phyloP scores from a whole-genome alignment of 2,113 vertebrate species.

The Nyctereutes procyonoides region DNA sequence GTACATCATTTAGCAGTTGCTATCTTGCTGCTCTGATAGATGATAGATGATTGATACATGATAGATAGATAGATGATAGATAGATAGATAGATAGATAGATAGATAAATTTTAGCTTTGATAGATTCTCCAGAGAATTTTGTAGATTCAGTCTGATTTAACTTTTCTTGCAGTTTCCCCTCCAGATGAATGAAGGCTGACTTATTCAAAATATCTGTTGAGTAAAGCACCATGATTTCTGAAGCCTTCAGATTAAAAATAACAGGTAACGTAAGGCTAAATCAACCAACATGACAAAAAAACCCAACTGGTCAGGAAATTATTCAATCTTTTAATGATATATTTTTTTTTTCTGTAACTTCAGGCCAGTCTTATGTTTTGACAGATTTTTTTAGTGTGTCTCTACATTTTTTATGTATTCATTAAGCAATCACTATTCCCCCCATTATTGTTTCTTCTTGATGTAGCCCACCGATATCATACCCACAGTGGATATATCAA shows the following conservation, averaged over 20 bases:
- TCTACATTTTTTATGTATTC: background rate
- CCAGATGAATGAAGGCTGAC: background rate
- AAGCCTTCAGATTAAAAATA: background rate
- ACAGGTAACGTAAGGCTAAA: background rate
- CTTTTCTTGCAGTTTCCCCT: background rate
- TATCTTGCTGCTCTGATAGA: background rate
- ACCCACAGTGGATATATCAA: background rate
- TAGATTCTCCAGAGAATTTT: background rate
- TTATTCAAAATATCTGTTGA: background rate
- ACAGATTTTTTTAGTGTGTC: background rate
- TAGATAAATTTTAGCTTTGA: background rate
- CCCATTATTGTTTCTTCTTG: background rate
- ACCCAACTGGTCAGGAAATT: background rate
- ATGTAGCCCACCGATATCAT: background rate
- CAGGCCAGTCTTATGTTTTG: background rate
- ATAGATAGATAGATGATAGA: no score
- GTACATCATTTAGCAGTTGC: background rate
- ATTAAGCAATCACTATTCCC: background rate
- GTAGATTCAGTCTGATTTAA: background rate
- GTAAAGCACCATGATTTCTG: background rate
- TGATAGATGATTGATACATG: no score
- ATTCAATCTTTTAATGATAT: background rate
- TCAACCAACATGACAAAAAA: background rate
- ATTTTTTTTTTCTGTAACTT: background rate
- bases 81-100: no score